These are phyloP conservation scores for Coelopa frigida DNA, from an alignment of 1,140 invertebrate species.

Conservation along the genomic window DNA sequence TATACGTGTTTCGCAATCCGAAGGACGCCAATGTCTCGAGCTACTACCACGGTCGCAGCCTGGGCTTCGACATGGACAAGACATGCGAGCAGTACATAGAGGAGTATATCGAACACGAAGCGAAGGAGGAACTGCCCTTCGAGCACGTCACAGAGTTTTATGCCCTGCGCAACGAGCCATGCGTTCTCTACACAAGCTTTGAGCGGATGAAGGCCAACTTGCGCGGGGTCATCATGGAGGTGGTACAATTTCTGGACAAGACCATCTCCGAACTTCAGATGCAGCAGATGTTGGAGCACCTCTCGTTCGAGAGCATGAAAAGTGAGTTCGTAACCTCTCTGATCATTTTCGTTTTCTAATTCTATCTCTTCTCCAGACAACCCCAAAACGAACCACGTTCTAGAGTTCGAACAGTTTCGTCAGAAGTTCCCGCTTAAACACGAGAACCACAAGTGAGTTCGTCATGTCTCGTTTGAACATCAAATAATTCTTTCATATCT, in stretches of 20 bases:
- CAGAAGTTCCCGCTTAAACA: not conserved
- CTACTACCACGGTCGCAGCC: slow-evolving; percentile 64
- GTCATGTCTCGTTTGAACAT: not conserved
- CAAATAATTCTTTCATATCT: not conserved
- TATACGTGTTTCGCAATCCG: slow-evolving; percentile 73
- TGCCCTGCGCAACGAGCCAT: slow-evolving; percentile 57
- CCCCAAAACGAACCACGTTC: slow-evolving; percentile 2
- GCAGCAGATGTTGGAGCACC: slow-evolving; percentile 22
- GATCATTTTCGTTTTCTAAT: no score
- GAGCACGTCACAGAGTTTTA: slow-evolving; percentile 68
- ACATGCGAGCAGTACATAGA: not conserved
- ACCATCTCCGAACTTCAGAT: slow-evolving; percentile 22
- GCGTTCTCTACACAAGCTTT: slow-evolving; percentile 72
- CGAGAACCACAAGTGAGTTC: slow-evolving; percentile 4
- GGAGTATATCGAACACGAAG: not conserved
- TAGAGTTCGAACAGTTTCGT: slow-evolving; percentile 7
- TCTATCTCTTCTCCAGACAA: no score
- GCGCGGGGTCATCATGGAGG: slow-evolving; percentile 17
- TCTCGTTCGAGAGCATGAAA: slow-evolving; percentile 36
- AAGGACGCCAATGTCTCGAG: slow-evolving; percentile 76
- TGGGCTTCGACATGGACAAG: slow-evolving; percentile 43
- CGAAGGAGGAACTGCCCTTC: not conserved
- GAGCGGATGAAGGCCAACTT: slow-evolving; percentile 54
- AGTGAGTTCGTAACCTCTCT: slow-evolving; percentile 17
- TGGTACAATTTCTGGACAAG: slow-evolving; percentile 26